Base-by-base conservation (phyloP, 2,797 vertebrate species). In the Melanogrammus aeglefinus region DNA sequence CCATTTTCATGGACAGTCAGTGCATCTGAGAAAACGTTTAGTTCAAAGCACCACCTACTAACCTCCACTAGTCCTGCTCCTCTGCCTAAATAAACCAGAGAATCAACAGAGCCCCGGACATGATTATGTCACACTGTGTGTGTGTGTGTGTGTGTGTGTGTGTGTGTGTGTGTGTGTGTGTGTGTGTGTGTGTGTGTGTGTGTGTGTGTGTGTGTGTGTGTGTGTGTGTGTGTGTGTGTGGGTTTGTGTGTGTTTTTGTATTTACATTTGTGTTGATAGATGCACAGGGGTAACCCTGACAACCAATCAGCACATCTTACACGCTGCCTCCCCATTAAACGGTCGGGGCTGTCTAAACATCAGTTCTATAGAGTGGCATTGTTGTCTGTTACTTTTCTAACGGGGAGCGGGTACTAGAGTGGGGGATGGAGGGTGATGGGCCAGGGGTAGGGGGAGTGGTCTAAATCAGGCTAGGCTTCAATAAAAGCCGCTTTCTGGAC, bases 401-500 rank as follows among this genome's bases (percentile, higher is more conserved):
- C 24, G 24, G 24, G 63, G 63, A 69, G 63, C 2, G 63, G 63
- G n/a, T 69, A 63, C 63, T 10, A 69, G 76, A 41, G 80, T 86
- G 80, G 80, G 87, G 89, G 80, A 80, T 83, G 84, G 80, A 87
- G 91, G 90, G 88, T 90, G 90, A 93, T 94, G 92, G 91, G 91
- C 87, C 89, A 88, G 90, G 82, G 87, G 88, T 78, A 91, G 87
- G 90, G 92, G 94, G 94, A 92, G 94, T 93, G 94, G 93, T 93
- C 89, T 94, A 77, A 79, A 82, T 87, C 88, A 87, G 84, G 85
- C 86, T 83, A 80, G 82, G 82, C 78, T 92, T 86, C 90, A 94
- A 95, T 95, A 95, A 95, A 95, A 95, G 91, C 90, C 91, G 91
- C 92, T 93, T 91, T 90, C 85, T 90, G 88, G 88, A 93, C 88